Base-by-base conservation (phyloP, 2,888 invertebrate genomes). In the Acleris emargana region DNA sequence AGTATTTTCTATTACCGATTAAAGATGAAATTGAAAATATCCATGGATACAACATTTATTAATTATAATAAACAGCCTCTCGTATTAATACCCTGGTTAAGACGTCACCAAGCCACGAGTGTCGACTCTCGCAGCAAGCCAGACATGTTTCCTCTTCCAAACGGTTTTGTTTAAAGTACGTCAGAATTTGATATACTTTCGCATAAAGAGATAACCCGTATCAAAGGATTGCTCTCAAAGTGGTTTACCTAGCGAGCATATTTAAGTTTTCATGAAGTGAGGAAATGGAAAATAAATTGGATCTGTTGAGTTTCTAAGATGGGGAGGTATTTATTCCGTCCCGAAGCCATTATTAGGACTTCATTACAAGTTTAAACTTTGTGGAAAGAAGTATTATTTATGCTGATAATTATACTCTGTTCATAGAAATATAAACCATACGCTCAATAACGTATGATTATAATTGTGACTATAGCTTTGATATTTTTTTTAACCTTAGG, bases 251-350 rank as follows among this genome's bases (percentile, higher is more conserved):
- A 82, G 86, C 82, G 82, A 90, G 81, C 89, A 89, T 89, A 89
- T 91, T 92, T 91, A 91, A 91, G 89, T 91, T 91, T 90, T 89
- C 90, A 91, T 88, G 88, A 88, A 89, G 88, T 92, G 88, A 80
- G 91, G 87, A 89, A 91, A 92, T 91, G 90, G 92, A 86, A 92
- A 89, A 91, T 91, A 92, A 92, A 91, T 91, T 91, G 87, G 83
- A 89, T 91, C 89, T 88, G 86, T 87, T 87, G 87, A 89, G 82
- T 90, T 89, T 90, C 91, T 89, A 88, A 88, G 84, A 87, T 76
- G 78, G 75, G 80, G 77, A 81, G 81, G 83, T 88, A 82, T 90
- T 89, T 89, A 88, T 87, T 87, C 88, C 86, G 85, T 80, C 77
- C 73, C 72, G 76, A 73, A 69, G 69, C 78, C 73, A 83, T 86